Base-by-base conservation (phyloP, 1,140 invertebrate species). In the Brachionus koreanus region DNA sequence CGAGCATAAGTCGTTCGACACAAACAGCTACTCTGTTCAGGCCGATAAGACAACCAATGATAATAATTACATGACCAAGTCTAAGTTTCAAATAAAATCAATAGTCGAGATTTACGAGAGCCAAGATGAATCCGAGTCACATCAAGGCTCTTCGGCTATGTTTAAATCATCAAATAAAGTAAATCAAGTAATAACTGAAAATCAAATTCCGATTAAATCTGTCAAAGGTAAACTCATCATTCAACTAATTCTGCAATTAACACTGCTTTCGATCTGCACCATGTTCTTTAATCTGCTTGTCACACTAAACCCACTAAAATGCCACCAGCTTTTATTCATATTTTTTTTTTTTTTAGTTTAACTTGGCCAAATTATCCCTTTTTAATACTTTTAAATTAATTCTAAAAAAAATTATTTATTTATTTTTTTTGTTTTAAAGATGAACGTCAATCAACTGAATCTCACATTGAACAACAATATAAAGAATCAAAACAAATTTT, bases 41-140 rank as follows among this genome's bases (percentile, higher is more conserved):
- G 16, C n/a, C 19, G 33, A 39, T 19, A 72, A 13, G 23, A 12
- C 16, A 10, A 35, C 6, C 33, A 12, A 13, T 29, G 69, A 74
- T 5, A 43, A 74, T 5, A 43, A 10, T 39, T 23, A 10, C 23
- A 13, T 46, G 19, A 43, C 42, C 43, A 74, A 74, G 39, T 79
- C 76, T 42, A 79, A 79, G 35, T 79, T 79, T 79, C 76, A 79
- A 61, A 79, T 79, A 9, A 57, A 61, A 61, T 79, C 76, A 79
- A 79, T 79, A 13, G 76, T 79, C 0, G 76, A 79, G 37, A 79
- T 79, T 25, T 79, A 61, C 49, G 76, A 79, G 46, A 79, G 61
- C 35, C 49, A 79, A 10, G 49, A 79, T 46, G 42, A 74, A 5
- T 10, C 25, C 25, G 69, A 43, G 19, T 43, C 19, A 4, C 12